Evolutionary conservation across 2,113 vertebrate genomes (phyloP).

Genomic region (Pelecanus crispus): DNA sequence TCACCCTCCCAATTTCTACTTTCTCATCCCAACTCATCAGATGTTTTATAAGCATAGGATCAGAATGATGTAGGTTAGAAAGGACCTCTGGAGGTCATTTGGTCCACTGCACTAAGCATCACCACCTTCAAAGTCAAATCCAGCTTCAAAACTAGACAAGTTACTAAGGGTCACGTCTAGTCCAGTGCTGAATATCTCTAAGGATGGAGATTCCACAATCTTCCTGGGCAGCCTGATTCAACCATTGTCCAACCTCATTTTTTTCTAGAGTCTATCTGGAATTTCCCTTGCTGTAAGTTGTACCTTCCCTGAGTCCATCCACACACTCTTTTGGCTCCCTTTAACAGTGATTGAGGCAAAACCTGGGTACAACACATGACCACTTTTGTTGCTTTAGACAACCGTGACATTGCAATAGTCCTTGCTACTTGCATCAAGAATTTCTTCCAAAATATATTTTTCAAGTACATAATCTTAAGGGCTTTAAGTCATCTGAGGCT

Average conservation of each 20-base stretch:
- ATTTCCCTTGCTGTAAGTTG: background rate
- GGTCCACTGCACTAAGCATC: background rate
- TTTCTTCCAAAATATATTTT: background rate
- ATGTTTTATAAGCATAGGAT: background rate
- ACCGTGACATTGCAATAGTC: background rate
- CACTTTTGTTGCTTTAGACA: background rate
- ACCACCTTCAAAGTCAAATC: background rate
- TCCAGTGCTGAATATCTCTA: background rate
- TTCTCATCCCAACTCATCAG: background rate
- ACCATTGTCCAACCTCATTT: background rate
- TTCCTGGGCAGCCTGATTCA: background rate
- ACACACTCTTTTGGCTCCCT: background rate
- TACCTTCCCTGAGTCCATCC: background rate
- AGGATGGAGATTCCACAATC: background rate
- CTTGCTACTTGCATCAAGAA: background rate
- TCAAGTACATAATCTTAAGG: background rate
- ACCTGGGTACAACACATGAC: background rate
- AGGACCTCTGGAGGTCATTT: conserved; percentile 25
- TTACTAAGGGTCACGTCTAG: background rate
- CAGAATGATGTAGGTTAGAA: background rate
- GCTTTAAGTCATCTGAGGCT: background rate
- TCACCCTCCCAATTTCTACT: background rate
- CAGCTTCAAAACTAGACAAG: background rate
- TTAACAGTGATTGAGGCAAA: background rate
- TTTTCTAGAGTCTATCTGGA: background rate